Percentiles rank a stretch among this genome's conserved stretches.
Evolutionary conservation across 2,113 vertebrate genomes (phyloP).

Genomic region (Odontesthes bonariensis): DNA sequence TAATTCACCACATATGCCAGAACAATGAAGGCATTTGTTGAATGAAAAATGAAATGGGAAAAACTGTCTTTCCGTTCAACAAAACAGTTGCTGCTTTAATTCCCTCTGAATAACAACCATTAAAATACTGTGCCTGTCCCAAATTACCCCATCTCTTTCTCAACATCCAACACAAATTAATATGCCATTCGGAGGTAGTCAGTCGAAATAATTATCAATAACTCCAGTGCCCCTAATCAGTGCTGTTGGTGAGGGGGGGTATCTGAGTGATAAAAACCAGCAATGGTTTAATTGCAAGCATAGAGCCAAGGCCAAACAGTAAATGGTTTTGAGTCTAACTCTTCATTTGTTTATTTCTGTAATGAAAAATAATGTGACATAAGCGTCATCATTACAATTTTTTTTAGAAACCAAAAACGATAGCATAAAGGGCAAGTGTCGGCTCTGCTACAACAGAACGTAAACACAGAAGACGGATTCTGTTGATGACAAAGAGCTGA

Average conservation of each 20-base stretch:
- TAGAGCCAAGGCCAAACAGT: slow-evolving; percentile 27
- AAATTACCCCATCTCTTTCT: not conserved
- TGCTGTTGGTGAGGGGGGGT: slow-evolving; percentile 1
- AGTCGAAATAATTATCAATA: slow-evolving; percentile 29
- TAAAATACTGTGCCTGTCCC: not conserved
- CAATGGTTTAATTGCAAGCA: slow-evolving; percentile 14
- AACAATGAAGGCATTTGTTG: slow-evolving; percentile 1
- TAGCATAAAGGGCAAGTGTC: not conserved
- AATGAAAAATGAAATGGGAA: not conserved
- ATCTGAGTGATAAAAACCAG: slow-evolving; percentile 20
- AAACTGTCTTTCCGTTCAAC: not conserved
- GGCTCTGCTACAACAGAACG: not conserved
- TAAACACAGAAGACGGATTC: not conserved
- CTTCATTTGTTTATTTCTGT: slow-evolving; percentile 23
- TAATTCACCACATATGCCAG: not conserved
- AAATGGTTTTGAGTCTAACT: not conserved
- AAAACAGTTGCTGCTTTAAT: slow-evolving; percentile 17
- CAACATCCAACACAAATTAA: slow-evolving; percentile 21
- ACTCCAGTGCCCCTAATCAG: slow-evolving; percentile 2
- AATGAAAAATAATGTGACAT: slow-evolving; percentile 14
- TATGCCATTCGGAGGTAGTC: slow-evolving; percentile 18
- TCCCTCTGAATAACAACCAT: not conserved
- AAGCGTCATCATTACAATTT: not conserved
- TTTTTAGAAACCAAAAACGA: not conserved
- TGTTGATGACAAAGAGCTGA: slow-evolving; percentile 6